A percentile compares a stretch with the other conserved stretches of the same genome.
Conservation (phyloP, 2,113 vertebrate genomes). For the Turdus rufiventris region DNA sequence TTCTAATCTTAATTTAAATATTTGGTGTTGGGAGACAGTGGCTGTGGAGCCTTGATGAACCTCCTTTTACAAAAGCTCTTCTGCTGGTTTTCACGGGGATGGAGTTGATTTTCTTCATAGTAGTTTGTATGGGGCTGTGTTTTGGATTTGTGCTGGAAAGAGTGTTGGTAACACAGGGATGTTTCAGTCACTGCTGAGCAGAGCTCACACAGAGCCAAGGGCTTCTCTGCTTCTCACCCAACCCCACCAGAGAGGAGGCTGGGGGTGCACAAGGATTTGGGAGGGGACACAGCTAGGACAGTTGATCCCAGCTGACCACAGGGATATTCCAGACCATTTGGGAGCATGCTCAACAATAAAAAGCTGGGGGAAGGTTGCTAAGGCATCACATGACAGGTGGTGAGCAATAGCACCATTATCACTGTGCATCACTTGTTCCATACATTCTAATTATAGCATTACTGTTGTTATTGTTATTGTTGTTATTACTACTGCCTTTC, state of each 20-base stretch:
- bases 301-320: not conserved
- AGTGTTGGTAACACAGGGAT: not conserved
- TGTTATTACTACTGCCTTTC: not conserved
- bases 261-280: not conserved
- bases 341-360: not conserved
- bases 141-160: not conserved
- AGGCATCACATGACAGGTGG: not conserved
- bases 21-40: not conserved
- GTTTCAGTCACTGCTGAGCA: not conserved
- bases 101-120: not conserved
- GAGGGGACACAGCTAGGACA: not conserved
- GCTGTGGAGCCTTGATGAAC: not conserved
- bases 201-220: accelerated
- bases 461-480: not conserved
- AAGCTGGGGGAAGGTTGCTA: not conserved
- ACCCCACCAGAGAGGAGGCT: not conserved
- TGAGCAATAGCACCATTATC: not conserved
- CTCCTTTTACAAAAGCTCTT: not conserved
- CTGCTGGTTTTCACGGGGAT: not conserved
- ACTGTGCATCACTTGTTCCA: not conserved
- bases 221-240: not conserved
- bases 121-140: not conserved
- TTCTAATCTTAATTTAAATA: not conserved
- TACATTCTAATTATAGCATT: not conserved
- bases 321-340: not conserved